phyloP scores from a whole-genome alignment of 2,888 invertebrate species.

The Melolontha melolontha region DNA sequence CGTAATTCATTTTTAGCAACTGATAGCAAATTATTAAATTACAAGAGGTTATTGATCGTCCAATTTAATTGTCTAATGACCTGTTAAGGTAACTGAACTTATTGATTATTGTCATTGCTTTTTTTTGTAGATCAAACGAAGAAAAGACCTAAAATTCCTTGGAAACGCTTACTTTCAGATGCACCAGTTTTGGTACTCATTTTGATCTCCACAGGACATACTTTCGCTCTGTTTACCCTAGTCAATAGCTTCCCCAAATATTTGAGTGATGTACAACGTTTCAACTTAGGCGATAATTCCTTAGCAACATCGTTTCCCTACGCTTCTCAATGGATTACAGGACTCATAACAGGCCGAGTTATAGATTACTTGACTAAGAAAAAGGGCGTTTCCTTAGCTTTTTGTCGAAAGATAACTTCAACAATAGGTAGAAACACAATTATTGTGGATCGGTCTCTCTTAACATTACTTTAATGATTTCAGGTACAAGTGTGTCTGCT shows the following conservation, averaged over 20 bases:
- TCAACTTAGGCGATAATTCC: slow-evolving; percentile 74
- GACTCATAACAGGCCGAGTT: slow-evolving; percentile 73
- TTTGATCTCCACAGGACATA: slow-evolving; percentile 78
- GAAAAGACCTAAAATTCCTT: slow-evolving; percentile 69
- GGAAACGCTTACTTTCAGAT: slow-evolving; percentile 78
- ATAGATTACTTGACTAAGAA: slow-evolving; percentile 77
- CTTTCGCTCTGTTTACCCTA: slow-evolving; percentile 80
- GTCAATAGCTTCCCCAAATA: slow-evolving; percentile 77
- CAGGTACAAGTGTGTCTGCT: too few relatives aligned
- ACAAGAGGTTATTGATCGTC: too few relatives aligned
- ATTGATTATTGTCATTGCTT: too few relatives aligned
- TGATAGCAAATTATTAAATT: too few relatives aligned
- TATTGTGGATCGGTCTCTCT: too few relatives aligned
- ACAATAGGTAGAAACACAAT: slow-evolving; percentile 68
- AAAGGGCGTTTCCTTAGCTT: slow-evolving; percentile 67
- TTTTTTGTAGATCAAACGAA: neutral
- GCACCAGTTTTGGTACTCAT: slow-evolving; percentile 80
- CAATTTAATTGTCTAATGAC: too few relatives aligned
- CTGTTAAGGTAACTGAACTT: too few relatives aligned
- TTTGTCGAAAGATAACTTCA: slow-evolving; percentile 74
- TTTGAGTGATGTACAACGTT: slow-evolving; percentile 76
- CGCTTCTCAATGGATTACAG: slow-evolving; percentile 75
- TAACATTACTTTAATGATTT: too few relatives aligned
- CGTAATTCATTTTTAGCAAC: too few relatives aligned
- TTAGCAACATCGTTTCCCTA: slow-evolving; percentile 75